Evolutionary conservation across 2,113 vertebrate genomes (phyloP), one percentile per base, ranked within the genome.

Genomic region (Syrmaticus mikado): DNA sequence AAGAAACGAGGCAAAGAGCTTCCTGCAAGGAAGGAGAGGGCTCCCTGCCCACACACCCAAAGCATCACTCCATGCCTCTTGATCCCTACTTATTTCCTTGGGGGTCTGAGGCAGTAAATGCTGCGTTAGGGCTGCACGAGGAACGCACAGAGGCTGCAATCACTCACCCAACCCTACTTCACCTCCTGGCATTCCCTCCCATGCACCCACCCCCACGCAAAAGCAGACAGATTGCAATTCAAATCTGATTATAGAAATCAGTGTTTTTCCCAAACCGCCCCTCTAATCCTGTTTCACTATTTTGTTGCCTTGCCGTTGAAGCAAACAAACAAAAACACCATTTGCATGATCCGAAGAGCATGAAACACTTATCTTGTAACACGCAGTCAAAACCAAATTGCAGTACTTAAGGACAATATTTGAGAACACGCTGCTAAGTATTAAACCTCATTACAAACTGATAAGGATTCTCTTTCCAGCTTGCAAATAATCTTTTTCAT

Each of bases 201-300:
- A 2, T 71, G 79, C 80, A 74, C 22, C 80, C 16, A 21, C n/a
- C 74, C 27, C 78, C 2, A 2, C 45, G 60, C 20, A 78, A 82
- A 57, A 94, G 88, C 81, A 57, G 83, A 85, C 89, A 93, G 87
- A 85, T 20, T 96, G 94, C 73, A 57, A 6, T 22, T 76, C 79
- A 46, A 88, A 92, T 93, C 92, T 95, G 88, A 92, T 93, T 95
- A 92, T 0, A 2, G 8, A 82, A 90, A 96, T 27, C 82, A 57
- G 74, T 10, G 43, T 95, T 71, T 89, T 70, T 79, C 88, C 84
- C 90, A 93, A 70, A 82, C 55, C 87, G 17, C 85, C 68, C 76
- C 81, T 53, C 65, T 95, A 94, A 95, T 95, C 86, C 84, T 30
- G 24, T 93, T 94, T 85, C 3, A 4, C 41, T 55, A 1, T 75